Conservation (phyloP, 2,797 vertebrate species). For the Helarctos malayanus region DNA sequence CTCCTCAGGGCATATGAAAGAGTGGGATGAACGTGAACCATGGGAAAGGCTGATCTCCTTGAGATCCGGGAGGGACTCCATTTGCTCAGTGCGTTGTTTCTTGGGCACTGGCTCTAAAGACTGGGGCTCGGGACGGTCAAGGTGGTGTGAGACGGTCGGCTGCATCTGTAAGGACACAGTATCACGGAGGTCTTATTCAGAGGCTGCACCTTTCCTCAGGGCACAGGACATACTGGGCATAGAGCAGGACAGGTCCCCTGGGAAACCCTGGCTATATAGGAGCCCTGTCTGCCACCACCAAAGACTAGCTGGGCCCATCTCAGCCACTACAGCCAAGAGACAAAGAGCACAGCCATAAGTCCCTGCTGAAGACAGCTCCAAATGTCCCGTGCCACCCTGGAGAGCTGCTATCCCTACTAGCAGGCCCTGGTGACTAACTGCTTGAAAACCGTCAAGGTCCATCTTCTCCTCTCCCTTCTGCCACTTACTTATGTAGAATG, state of each 20-base stretch:
- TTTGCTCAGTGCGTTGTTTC: slow-evolving; percentile 76
- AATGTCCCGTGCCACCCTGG: not conserved
- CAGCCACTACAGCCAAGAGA: not conserved
- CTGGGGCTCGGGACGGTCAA: slow-evolving; percentile 87
- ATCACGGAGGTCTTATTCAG: not conserved
- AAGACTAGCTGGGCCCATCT: not conserved
- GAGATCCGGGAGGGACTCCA: slow-evolving; percentile 68
- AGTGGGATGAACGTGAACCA: slow-evolving; percentile 83
- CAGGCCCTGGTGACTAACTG: not conserved
- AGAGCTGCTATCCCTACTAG: not conserved
- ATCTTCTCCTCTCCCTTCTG: not conserved
- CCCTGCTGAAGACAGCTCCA: not conserved
- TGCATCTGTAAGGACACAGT: slow-evolving; percentile 90
- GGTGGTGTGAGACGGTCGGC: slow-evolving; percentile 87
- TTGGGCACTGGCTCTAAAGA: slow-evolving; percentile 85
- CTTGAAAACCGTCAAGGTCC: not conserved
- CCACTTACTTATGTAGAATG: not conserved
- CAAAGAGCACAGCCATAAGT: not conserved
- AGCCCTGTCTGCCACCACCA: not conserved
- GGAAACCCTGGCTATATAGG: not conserved
- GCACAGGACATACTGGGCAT: not conserved
- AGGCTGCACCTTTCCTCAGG: not conserved
- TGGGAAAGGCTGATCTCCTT: slow-evolving; percentile 80
- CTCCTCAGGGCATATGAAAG: slow-evolving; percentile 89
- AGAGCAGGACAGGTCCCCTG: not conserved